Percentiles rank a stretch among this genome's conserved stretches.
Evolutionary conservation across 2,797 vertebrate species (phyloP).

Genomic region (Triplophysa yarkandensis): DNA sequence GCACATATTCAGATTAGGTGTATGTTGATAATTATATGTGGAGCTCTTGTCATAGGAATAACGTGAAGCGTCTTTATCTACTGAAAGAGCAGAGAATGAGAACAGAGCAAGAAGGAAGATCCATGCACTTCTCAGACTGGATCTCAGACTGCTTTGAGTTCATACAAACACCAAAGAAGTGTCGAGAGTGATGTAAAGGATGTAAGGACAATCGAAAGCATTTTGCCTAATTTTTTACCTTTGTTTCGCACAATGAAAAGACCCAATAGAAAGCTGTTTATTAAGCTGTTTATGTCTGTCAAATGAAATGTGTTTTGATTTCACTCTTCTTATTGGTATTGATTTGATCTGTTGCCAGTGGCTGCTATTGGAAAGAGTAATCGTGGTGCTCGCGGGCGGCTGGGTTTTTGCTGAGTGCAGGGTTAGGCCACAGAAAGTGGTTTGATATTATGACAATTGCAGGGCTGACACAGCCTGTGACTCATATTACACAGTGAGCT

Average conservation of each 20-base stretch:
- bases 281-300: constrained; percentile 22
- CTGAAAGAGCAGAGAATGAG: not conserved
- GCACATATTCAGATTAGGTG: not conserved
- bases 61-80: not conserved
- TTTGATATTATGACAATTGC: constrained; percentile 12
- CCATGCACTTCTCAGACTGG: not conserved
- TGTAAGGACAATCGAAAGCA: not conserved
- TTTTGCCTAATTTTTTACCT: not conserved
- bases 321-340: not conserved
- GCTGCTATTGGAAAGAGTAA: not conserved
- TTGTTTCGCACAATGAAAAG: not conserved
- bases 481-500: constrained; percentile 13
- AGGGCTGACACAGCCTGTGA: not conserved
- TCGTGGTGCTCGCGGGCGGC: not conserved
- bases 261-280: not conserved
- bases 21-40: not conserved
- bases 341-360: not conserved
- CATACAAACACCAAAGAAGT: not conserved
- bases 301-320: not conserved
- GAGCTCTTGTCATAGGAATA: not conserved
- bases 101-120: not conserved
- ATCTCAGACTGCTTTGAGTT: not conserved
- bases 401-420: not conserved
- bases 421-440: constrained; percentile 13
- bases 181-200: not conserved